A percentile compares a stretch with the other conserved stretches of the same genome.
These are phyloP conservation scores for Notarius lentiginosus DNA, from an alignment of 2,113 vertebrate genomes.

Conservation along the genomic window DNA sequence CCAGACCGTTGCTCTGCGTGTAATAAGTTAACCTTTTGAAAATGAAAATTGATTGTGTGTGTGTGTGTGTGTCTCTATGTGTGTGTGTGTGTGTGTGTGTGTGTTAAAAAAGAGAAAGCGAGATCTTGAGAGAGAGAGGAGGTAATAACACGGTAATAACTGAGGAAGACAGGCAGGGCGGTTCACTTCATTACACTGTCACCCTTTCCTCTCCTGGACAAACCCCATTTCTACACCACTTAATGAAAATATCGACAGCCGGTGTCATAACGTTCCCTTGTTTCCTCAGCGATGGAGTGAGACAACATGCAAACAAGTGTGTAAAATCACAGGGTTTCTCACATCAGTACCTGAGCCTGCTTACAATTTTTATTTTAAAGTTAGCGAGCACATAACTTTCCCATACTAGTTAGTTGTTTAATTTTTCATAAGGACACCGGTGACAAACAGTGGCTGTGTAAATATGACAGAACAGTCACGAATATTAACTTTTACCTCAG, in stretches of 20 bases:
- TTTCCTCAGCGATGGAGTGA: constrained; percentile 39
- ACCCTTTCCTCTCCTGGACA: constrained; percentile 19
- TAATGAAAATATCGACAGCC: constrained; percentile 59
- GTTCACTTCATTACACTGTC: constrained; percentile 51
- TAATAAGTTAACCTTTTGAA: constrained; percentile 53
- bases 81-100: not conserved
- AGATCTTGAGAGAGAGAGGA: constrained; percentile 10
- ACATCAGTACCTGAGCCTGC: not conserved
- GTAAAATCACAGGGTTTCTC: not conserved
- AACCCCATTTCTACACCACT: constrained; percentile 40
- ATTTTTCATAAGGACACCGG: too few species aligned
- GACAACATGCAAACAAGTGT: not conserved
- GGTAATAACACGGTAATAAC: constrained; percentile 35
- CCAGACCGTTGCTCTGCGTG: constrained; percentile 23
- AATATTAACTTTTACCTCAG: too few species aligned
- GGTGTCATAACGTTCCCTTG: constrained; percentile 46
- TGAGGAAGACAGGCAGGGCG: constrained; percentile 10
- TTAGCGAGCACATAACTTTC: too few species aligned
- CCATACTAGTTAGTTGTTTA: too few species aligned
- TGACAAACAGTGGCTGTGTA: too few species aligned
- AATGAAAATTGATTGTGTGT: constrained; percentile 40
- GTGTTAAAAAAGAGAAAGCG: not conserved
- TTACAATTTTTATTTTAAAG: not conserved
- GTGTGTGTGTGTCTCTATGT: not conserved
- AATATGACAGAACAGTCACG: too few species aligned